phyloP scores from a whole-genome alignment of 2,888 invertebrate genomes.

The Drosophila multiciliata region DNA sequence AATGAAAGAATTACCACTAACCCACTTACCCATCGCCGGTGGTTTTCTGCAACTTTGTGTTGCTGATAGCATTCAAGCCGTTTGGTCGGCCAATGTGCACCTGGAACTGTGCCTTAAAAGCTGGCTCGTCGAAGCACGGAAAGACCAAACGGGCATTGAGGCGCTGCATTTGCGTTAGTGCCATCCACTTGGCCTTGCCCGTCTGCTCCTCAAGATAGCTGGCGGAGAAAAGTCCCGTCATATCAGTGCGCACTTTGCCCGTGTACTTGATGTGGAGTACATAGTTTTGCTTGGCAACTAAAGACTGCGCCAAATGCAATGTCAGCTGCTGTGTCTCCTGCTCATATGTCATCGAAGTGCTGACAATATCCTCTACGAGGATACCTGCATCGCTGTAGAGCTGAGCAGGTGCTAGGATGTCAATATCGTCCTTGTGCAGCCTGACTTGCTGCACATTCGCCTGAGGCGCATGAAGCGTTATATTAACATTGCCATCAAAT shows the following conservation, averaged over 20 bases:
- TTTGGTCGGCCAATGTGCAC: constrained; percentile 87
- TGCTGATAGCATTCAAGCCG: constrained; percentile 79
- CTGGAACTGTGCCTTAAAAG: constrained; percentile 88
- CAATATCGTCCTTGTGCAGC: constrained; percentile 84
- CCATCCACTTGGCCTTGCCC: constrained; percentile 83
- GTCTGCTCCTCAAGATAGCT: constrained; percentile 65
- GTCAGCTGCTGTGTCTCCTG: constrained; percentile 84
- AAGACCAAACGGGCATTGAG: constrained; percentile 88
- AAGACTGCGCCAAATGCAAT: constrained; percentile 82
- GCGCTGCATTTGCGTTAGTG: constrained; percentile 89
- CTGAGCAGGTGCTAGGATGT: constrained; percentile 43
- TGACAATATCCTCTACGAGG: constrained; percentile 27
- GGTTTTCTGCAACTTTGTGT: constrained; percentile 60
- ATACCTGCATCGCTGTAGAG: constrained; percentile 41
- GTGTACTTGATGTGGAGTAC: constrained; percentile 85
- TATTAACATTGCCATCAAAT: constrained; percentile 82
- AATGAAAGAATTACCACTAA: not conserved
- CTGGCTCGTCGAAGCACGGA: constrained; percentile 92
- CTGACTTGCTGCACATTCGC: constrained; percentile 85
- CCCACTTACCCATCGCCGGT: constrained; percentile 57
- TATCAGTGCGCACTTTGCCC: constrained; percentile 85
- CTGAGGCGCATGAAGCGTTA: constrained; percentile 85
- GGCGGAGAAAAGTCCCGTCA: constrained; percentile 73
- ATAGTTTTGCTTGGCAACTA: constrained; percentile 84
- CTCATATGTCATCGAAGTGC: constrained; percentile 55